Percentiles rank a stretch among this genome's conserved stretches.
These are phyloP conservation scores for Lamellibrachia satsuma DNA, from an alignment of 2,888 invertebrate species.

Conservation along the genomic window DNA sequence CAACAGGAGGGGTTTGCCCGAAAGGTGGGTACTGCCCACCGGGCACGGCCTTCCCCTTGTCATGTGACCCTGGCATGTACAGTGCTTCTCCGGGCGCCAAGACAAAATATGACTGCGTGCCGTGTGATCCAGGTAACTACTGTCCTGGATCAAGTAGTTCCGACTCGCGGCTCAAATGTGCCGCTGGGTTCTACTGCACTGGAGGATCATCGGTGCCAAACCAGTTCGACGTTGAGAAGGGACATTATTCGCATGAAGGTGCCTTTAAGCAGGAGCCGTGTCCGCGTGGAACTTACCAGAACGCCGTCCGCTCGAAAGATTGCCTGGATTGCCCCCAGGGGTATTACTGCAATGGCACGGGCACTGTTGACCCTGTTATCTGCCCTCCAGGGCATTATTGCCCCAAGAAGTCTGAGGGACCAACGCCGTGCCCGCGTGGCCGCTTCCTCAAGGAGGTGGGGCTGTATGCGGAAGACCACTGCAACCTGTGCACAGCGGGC, in stretches of 20 bases:
- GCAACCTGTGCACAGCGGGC: conserved; percentile 50
- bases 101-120: conserved; percentile 58
- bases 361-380: conserved; percentile 48
- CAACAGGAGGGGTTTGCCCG: conserved; percentile 61
- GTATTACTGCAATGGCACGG: conserved; percentile 53
- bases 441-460: conserved; percentile 52
- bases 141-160: conserved; percentile 59
- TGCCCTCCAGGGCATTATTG: conserved; percentile 61
- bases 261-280: conserved; percentile 61
- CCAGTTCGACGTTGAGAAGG: conserved; percentile 54
- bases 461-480: conserved; percentile 50
- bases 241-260: conserved; percentile 57
- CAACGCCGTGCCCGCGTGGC: conserved; percentile 59
- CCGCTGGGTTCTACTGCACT: conserved; percentile 61
- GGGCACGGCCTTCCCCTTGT: conserved; percentile 53
- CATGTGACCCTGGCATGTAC: conserved; percentile 59
- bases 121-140: conserved; percentile 61
- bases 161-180: conserved; percentile 47
- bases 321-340: conserved; percentile 60
- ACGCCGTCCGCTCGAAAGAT: conserved; percentile 45
- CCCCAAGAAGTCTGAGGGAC: conserved; percentile 54
- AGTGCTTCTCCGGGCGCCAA: conserved; percentile 59
- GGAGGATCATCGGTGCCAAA: conserved; percentile 58
- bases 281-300: conserved; percentile 54
- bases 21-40: conserved; percentile 61